Evolutionary conservation across 1,140 invertebrate genomes (phyloP).

Genomic region (Drosophila mauritiana): DNA sequence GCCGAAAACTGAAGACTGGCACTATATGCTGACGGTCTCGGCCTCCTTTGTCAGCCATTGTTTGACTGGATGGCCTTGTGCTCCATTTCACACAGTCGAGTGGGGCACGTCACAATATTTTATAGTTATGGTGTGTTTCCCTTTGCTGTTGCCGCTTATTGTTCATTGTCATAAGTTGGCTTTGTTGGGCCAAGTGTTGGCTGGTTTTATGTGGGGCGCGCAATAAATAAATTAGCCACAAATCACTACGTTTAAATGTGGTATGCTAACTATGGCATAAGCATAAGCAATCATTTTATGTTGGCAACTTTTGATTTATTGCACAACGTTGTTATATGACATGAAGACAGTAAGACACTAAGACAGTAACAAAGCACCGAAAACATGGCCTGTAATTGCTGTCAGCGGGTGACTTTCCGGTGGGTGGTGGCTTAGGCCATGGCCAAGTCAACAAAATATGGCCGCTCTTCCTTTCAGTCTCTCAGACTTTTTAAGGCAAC

Average conservation of each 20-base stretch:
- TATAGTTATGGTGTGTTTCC: slow-evolving; percentile 39
- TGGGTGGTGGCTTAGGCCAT: slow-evolving; percentile 26
- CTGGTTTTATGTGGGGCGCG: slow-evolving; percentile 10
- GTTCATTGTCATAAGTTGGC: slow-evolving; percentile 33
- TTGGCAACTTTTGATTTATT: slow-evolving; percentile 70
- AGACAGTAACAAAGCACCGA: slow-evolving; percentile 25
- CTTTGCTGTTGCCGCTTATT: slow-evolving; percentile 31
- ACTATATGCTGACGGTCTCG: slow-evolving; percentile 37
- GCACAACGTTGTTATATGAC: slow-evolving; percentile 60
- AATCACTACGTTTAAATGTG: slow-evolving; percentile 33
- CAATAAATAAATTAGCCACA: slow-evolving; percentile 37
- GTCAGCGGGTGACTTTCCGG: slow-evolving; percentile 17
- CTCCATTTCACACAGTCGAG: slow-evolving; percentile 49
- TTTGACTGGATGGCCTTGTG: slow-evolving; percentile 68
- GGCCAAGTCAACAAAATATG: slow-evolving; percentile 29
- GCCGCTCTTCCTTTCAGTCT: slow-evolving; percentile 20
- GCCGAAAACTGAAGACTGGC: slow-evolving; percentile 14
- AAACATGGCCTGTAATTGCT: slow-evolving; percentile 52
- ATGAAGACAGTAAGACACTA: slow-evolving; percentile 48
- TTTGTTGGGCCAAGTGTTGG: slow-evolving; percentile 28
- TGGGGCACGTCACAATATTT: slow-evolving; percentile 36
- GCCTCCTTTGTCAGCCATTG: slow-evolving; percentile 61
- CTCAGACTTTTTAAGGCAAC: slow-evolving; percentile 15
- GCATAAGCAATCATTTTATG: slow-evolving; percentile 58
- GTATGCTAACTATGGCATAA: slow-evolving; percentile 29